Conservation (phyloP, 2,797 vertebrate species). For the Acipenser ruthenus region DNA sequence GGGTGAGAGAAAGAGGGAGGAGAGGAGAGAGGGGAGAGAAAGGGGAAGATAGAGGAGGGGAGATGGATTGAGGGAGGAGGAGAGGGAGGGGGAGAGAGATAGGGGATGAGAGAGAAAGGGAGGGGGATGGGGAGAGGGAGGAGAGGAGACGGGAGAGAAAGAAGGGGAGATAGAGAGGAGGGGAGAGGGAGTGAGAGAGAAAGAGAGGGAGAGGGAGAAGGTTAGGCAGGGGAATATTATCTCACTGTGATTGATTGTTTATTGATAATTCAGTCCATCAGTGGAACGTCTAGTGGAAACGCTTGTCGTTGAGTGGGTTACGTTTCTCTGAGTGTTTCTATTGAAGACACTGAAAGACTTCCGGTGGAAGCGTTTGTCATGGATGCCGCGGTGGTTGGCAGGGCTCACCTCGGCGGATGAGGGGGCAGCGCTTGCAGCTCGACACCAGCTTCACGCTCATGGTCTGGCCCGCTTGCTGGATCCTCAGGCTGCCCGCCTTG, state of each 20-base stretch:
- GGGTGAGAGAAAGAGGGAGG: background rate
- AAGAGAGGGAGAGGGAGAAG: background rate
- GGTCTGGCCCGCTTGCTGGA: slow-evolving; percentile 50
- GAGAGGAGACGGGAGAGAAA: too few species aligned
- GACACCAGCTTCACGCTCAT: slow-evolving; percentile 58
- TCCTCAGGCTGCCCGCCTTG: slow-evolving; percentile 54
- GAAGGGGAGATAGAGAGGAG: too few species aligned
- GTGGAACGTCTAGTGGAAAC: too few species aligned
- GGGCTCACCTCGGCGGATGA: slow-evolving; percentile 57
- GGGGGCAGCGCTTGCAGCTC: slow-evolving; percentile 61
- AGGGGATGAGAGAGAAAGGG: background rate
- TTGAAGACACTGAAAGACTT: too few species aligned
- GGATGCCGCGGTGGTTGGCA: background rate
- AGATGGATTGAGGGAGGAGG: background rate
- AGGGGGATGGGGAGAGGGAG: background rate
- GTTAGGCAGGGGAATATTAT: background rate
- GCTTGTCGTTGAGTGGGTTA: too few species aligned
- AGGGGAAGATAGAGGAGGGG: background rate
- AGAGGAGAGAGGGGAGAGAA: background rate
- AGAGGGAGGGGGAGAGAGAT: background rate
- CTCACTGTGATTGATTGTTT: too few species aligned
- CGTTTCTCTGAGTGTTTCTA: too few species aligned
- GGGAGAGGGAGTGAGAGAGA: too few species aligned
- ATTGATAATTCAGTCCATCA: too few species aligned
- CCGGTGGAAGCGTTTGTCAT: too few species aligned